Evolutionary conservation across 2,888 invertebrate genomes (phyloP), one percentile per base, ranked within the genome.

Genomic region (Dioctria rufipes): DNA sequence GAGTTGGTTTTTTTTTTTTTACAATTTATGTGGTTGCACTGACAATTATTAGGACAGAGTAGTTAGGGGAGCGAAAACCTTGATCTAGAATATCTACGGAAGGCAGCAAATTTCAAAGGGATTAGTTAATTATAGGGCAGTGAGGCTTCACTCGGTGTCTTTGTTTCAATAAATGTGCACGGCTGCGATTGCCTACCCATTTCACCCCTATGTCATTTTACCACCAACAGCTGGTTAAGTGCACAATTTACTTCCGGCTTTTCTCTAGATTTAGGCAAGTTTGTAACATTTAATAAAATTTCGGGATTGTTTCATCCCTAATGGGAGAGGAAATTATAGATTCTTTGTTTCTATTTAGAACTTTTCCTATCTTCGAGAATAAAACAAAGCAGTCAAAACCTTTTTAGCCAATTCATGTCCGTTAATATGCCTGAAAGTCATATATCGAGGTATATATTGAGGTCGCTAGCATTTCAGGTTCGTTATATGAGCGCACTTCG

Each of bases 121-220:
- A 73, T 73, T 60, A 73, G 73, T 42, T 73, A 73, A 73, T 73
- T 73, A 42, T 58, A 54, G 42, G 25, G 58, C 73, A 58, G 73
- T 25, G 25, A 3, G 73, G 42, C 51, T 67, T 73, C 40, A 73
- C 60, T 73, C 25, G 25, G 43, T 25, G 25, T 5, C 60, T 58
- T 73, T 73, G 73, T 73, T 73, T 73, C 73, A 58, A 42, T 8
- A 13, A 25, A 54, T 58, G 73, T 43, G 73, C 60, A 42, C 60
- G 60, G 60, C 60, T 73, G 60, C 73, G 58, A 42, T 25, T 60
- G 25, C 25, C 25, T 25, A 11, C 8, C 39, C 69, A 42, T 66
- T 39, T 61, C 37, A 25, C 5, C 43, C 43, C 66, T 43, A 43
- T 66, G 13, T 51, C 73, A 42, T 60, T 58, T 9, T 51, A 13